phyloP scores from a whole-genome alignment of 35 echinoderm and acorn worm species.

The Ptychodera flava region DNA sequence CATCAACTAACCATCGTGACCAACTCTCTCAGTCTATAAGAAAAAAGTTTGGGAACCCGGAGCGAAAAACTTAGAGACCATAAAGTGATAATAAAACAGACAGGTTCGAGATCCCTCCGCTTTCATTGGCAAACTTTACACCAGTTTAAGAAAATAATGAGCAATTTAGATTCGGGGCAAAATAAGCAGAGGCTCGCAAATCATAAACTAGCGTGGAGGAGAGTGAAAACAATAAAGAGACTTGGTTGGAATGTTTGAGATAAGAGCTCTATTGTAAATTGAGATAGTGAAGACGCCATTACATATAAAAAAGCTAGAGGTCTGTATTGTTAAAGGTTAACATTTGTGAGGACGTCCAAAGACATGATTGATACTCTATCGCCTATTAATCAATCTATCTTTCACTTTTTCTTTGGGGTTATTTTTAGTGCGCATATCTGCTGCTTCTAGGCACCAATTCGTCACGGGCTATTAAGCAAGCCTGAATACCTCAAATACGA shows the following conservation, averaged over 20 bases:
- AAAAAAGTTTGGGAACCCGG: too few species aligned
- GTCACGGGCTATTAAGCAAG: background rate
- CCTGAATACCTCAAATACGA: background rate
- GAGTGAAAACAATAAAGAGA: background rate
- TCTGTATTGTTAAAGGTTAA: background rate
- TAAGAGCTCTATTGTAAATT: background rate
- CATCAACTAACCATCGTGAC: too few species aligned
- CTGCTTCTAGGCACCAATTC: background rate
- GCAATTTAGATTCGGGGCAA: background rate
- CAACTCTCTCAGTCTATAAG: too few species aligned
- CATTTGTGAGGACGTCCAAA: background rate
- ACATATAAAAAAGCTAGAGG: background rate
- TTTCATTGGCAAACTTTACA: too few species aligned
- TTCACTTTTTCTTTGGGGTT: background rate
- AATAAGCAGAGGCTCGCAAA: background rate
- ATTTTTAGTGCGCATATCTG: background rate
- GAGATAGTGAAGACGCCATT: background rate
- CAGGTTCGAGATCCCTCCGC: too few species aligned
- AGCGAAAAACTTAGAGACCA: too few species aligned
- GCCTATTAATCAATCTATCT: background rate
- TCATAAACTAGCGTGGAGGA: background rate
- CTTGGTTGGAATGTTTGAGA: background rate
- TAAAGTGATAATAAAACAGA: too few species aligned
- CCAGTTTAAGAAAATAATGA: background rate
- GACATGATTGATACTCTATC: background rate